Conservation (phyloP, 1,140 invertebrate genomes). For the Hylyphantes graminicola region DNA sequence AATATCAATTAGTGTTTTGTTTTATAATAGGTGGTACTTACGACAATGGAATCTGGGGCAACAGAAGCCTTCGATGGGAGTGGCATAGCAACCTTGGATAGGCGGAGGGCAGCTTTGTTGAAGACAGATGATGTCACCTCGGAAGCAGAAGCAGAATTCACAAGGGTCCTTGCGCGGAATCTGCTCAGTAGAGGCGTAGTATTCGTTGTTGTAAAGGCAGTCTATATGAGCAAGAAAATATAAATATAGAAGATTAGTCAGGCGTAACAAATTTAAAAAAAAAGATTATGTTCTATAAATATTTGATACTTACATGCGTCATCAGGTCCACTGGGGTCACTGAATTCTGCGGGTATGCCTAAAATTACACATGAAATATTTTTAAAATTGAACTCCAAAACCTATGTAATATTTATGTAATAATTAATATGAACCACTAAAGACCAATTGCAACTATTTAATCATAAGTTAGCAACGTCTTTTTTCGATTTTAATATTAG, state of each 20-base stretch:
- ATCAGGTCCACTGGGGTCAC: not conserved
- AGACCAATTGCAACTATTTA: too few species aligned
- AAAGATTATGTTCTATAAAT: not conserved
- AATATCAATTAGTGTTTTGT: not conserved
- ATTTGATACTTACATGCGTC: not conserved
- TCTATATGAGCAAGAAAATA: slow-evolving; percentile 68
- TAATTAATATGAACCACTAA: too few species aligned
- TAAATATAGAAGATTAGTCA: not conserved
- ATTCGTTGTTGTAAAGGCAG: slow-evolving; percentile 88
- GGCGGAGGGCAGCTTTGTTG: slow-evolving; percentile 95
- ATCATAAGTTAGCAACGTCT: too few species aligned
- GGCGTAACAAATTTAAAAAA: not conserved
- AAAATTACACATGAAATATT: too few species aligned
- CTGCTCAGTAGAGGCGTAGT: slow-evolving; percentile 93
- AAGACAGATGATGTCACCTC: slow-evolving; percentile 93
- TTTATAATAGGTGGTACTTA: slow-evolving; percentile 60
- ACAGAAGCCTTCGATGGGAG: slow-evolving; percentile 92
- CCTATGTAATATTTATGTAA: too few species aligned
- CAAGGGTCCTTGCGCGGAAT: slow-evolving; percentile 93
- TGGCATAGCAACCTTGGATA: slow-evolving; percentile 88
- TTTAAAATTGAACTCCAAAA: too few species aligned
- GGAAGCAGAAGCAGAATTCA: slow-evolving; percentile 97
- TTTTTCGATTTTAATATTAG: too few species aligned
- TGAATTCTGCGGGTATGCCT: too few species aligned
- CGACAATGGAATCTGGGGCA: slow-evolving; percentile 93